phyloP scores from a whole-genome alignment of 1,140 invertebrate species.

The Euura saliciscinereae region DNA sequence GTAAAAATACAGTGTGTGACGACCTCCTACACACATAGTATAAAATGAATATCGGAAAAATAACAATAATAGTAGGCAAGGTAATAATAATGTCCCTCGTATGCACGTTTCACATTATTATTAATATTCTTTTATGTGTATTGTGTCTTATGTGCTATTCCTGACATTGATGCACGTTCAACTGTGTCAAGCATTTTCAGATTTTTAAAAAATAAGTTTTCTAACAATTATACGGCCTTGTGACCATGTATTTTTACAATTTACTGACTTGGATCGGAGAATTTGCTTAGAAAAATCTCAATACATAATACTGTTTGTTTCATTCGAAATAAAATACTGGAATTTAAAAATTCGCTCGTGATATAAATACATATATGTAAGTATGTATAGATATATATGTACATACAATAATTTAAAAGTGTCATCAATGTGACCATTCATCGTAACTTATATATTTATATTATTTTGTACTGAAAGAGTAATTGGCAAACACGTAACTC shows the following conservation, averaged over 20 bases:
- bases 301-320: constrained; percentile 7
- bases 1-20: too few relatives aligned
- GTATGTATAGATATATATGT: neutral
- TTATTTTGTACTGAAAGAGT: constrained; percentile 7
- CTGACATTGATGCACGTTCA: neutral
- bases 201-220: neutral
- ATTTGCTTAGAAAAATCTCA: constrained; percentile 2
- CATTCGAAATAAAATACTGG: neutral
- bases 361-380: too few relatives aligned
- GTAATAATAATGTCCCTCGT: too few relatives aligned
- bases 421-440: neutral
- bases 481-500: constrained; percentile 5
- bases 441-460: constrained; percentile 1
- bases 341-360: neutral
- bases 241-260: neutral
- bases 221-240: neutral
- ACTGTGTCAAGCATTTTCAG: neutral
- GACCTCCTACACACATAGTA: too few relatives aligned
- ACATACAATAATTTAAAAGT: neutral
- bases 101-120: neutral
- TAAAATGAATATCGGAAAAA: too few relatives aligned
- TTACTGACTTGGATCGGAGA: neutral
- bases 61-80: too few relatives aligned
- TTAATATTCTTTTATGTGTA: neutral
- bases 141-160: neutral